A percentile compares a stretch with the other conserved stretches of the same genome.
Conservation (phyloP, 2,888 invertebrate species). For the Chymomyza caudatula region DNA sequence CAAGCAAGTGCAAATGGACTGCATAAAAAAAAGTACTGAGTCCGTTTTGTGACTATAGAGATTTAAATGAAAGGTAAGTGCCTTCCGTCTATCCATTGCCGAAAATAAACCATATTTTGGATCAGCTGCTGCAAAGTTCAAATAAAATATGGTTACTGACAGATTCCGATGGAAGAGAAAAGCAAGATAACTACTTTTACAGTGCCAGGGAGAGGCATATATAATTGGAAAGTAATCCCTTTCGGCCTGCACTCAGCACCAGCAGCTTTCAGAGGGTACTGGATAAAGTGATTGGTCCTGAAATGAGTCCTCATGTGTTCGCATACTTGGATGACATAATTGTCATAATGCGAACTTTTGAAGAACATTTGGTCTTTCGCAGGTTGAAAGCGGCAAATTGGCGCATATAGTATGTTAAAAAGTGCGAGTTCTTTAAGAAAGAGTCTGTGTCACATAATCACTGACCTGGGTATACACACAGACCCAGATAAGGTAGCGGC, state of each 20-base stretch:
- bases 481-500: too few relatives aligned
- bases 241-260: constrained; percentile 1
- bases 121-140: background rate
- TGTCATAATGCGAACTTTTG: too few relatives aligned
- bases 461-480: too few relatives aligned
- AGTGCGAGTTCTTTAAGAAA: background rate
- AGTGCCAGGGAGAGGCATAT: too few relatives aligned
- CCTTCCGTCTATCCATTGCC: constrained; percentile 7
- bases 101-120: background rate
- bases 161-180: constrained; percentile 17
- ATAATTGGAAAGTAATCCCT: background rate
- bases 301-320: too few relatives aligned
- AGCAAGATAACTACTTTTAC: too few relatives aligned
- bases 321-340: too few relatives aligned
- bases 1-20: too few relatives aligned
- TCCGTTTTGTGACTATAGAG: constrained; percentile 9
- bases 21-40: background rate
- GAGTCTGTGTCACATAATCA: too few relatives aligned
- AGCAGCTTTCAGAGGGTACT: background rate
- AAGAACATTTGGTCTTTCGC: too few relatives aligned
- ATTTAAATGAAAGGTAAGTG: background rate
- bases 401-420: background rate
- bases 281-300: too few relatives aligned
- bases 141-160: constrained; percentile 11
- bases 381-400: background rate